Evolutionary conservation across 2,888 invertebrate genomes (phyloP).

Genomic region (Dysmachus trigonus): DNA sequence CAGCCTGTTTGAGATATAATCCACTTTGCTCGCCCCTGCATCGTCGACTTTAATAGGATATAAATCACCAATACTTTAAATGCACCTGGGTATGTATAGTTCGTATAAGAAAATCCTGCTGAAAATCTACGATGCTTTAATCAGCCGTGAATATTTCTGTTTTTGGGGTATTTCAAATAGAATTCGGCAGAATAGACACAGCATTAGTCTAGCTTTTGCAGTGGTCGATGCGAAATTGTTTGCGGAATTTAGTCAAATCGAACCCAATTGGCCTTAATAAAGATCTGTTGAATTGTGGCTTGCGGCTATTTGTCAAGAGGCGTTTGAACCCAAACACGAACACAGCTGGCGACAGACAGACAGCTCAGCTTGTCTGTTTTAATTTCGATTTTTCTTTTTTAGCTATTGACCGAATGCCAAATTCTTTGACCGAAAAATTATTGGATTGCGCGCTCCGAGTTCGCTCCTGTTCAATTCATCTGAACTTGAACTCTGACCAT

Average conservation of each 20-base stretch:
- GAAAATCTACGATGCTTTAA: not conserved
- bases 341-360: not conserved
- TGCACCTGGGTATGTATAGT: not conserved
- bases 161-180: not conserved
- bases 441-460: not conserved
- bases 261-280: not conserved
- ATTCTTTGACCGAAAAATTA: slow-evolving; percentile 11
- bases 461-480: not conserved
- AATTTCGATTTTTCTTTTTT: not conserved
- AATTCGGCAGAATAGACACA: not conserved
- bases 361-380: not conserved
- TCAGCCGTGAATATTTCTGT: not conserved
- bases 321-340: not conserved
- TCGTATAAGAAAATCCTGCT: not conserved
- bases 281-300: not conserved
- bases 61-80: not conserved
- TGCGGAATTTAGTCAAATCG: not conserved
- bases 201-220: not conserved
- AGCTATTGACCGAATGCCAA: not conserved
- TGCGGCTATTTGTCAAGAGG: not conserved
- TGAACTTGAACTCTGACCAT: not conserved
- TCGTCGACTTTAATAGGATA: not conserved
- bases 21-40: not conserved
- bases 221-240: not conserved
- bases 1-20: not conserved